These are phyloP conservation scores for Dolichoris vasculosae DNA, from an alignment of 1,140 invertebrate genomes.

Conservation along the genomic window DNA sequence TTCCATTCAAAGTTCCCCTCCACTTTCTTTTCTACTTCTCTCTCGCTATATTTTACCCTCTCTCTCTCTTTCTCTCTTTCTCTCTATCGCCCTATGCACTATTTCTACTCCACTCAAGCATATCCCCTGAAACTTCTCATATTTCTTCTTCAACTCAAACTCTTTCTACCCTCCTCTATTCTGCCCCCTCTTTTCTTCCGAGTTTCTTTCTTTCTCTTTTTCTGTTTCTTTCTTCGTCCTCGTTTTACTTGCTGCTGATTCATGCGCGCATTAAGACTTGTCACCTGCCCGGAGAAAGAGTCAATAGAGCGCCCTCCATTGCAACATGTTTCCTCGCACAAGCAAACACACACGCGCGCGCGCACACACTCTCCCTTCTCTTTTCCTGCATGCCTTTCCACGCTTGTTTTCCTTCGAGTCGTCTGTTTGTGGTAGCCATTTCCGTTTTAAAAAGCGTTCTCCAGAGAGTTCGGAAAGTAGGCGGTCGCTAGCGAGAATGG, in stretches of 20 bases:
- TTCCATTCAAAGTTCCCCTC: not conserved
- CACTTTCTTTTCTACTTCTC: slow-evolving; percentile 9
- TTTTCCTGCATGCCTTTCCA: slow-evolving; percentile 12
- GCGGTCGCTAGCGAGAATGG: slow-evolving; percentile 49
- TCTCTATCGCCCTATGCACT: not conserved
- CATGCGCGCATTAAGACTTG: slow-evolving; percentile 13
- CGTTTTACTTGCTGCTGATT: slow-evolving; percentile 18
- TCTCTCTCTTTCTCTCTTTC: not conserved
- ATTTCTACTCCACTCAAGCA: not conserved
- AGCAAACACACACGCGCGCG: not conserved
- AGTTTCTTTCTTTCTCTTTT: not conserved
- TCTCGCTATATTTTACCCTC: not conserved
- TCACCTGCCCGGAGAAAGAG: slow-evolving; percentile 42
- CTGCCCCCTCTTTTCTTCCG: not conserved
- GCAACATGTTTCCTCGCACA: not conserved
- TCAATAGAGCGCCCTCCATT: slow-evolving; percentile 25
- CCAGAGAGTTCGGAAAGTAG: slow-evolving; percentile 53
- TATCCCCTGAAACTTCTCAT: not conserved
- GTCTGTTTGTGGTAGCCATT: slow-evolving; percentile 55
- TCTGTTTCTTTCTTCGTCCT: not conserved
- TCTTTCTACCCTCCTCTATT: slow-evolving; percentile 5
- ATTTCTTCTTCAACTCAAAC: not conserved
- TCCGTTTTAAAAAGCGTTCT: slow-evolving; percentile 55
- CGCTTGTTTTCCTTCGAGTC: slow-evolving; percentile 42
- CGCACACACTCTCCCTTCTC: not conserved